These are phyloP conservation scores for Ormyrus nitidulus DNA, from an alignment of 2,888 invertebrate species.

Conservation along the genomic window DNA sequence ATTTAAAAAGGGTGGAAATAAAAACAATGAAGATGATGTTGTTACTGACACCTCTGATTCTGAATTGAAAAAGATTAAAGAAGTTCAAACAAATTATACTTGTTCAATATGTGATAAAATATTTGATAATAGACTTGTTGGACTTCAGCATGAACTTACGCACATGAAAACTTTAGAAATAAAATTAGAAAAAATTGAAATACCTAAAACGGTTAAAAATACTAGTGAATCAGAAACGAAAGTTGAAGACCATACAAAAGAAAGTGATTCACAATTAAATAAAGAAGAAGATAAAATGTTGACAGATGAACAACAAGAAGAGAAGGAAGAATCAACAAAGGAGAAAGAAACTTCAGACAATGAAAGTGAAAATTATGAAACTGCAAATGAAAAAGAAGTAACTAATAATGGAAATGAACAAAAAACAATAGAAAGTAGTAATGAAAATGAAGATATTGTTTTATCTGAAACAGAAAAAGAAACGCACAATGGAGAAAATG, in stretches of 20 bases:
- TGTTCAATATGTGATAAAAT: constrained; percentile 64
- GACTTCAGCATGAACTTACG: constrained; percentile 65
- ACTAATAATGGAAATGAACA: background rate
- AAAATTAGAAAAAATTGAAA: constrained; percentile 62
- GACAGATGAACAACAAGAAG: constrained; percentile 18
- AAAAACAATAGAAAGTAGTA: background rate
- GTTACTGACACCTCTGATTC: constrained; percentile 37
- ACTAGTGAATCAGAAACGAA: background rate
- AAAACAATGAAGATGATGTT: constrained; percentile 2
- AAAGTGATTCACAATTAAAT: background rate
- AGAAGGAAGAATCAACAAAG: constrained; percentile 4
- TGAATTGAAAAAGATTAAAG: constrained; percentile 21
- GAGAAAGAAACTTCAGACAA: no score
- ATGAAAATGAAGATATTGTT: constrained; percentile 9
- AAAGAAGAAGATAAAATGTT: constrained; percentile 25
- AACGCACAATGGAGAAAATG: background rate
- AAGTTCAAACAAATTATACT: constrained; percentile 37
- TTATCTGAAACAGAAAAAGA: constrained; percentile 15
- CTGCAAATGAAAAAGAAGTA: constrained; percentile 7
- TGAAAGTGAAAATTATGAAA: background rate
- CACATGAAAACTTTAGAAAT: constrained; percentile 67
- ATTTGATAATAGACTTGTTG: constrained; percentile 64
- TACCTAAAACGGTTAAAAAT: constrained; percentile 5
- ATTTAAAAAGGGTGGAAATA: constrained; percentile 16
- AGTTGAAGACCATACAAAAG: constrained; percentile 12